Conservation (phyloP, 1,140 invertebrate species). For the Cydia amplana region DNA sequence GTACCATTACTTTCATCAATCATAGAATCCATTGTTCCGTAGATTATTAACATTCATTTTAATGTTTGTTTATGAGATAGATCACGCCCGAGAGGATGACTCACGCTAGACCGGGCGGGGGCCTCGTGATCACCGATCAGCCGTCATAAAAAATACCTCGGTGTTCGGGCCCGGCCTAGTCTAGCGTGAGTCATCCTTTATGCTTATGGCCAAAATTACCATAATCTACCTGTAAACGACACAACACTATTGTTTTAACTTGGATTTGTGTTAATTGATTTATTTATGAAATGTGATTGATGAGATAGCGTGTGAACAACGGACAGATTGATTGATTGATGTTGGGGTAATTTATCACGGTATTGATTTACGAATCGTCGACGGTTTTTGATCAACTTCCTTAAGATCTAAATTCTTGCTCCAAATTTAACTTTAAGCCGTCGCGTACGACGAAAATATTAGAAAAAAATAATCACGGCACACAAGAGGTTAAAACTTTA, state of each 20-base stretch:
- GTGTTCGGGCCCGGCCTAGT: too few species aligned
- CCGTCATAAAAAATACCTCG: too few species aligned
- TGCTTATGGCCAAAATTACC: too few species aligned
- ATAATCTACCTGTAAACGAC: background rate
- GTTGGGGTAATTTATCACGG: background rate
- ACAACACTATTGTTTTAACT: background rate
- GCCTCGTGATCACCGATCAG: too few species aligned
- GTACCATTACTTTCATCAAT: constrained; percentile 13
- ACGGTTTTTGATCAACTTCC: background rate
- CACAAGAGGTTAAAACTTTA: too few species aligned
- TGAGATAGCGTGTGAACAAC: constrained; percentile 11
- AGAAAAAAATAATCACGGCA: too few species aligned
- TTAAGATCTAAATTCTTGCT: background rate
- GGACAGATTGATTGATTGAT: constrained; percentile 14
- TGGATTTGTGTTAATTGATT: background rate
- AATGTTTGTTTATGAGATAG: background rate
- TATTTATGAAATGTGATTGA: constrained; percentile 31
- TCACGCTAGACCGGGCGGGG: too few species aligned
- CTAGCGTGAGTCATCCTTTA: too few species aligned
- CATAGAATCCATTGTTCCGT: background rate
- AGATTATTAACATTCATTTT: background rate
- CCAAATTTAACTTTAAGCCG: background rate
- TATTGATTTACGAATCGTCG: constrained; percentile 17
- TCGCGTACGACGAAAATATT: too few species aligned
- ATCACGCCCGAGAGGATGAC: too few species aligned